A percentile compares a stretch with the other conserved stretches of the same genome.
phyloP scores from a whole-genome alignment of 2,888 invertebrate genomes.

The Odontocerum albicorne region DNA sequence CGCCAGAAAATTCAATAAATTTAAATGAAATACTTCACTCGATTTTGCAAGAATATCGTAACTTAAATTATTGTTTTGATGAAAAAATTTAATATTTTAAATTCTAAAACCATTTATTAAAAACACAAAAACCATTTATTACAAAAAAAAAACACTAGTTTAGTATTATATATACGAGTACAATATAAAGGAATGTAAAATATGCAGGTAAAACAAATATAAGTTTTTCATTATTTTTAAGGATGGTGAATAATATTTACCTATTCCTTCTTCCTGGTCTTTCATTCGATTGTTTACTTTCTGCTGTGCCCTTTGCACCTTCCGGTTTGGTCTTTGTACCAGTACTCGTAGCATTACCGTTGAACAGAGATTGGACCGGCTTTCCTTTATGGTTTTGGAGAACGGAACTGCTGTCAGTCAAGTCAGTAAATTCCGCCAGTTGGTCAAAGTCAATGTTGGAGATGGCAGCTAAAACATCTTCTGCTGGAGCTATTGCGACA shows the following conservation, averaged over 20 bases:
- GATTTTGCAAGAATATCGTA: no score
- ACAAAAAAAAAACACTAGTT: no score
- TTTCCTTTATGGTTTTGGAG: constrained; percentile 8
- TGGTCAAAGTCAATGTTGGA: constrained; percentile 49
- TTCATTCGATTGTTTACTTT: constrained; percentile 3
- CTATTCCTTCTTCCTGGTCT: background rate
- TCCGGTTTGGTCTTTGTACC: background rate
- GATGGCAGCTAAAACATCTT: constrained; percentile 59
- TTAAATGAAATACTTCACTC: no score
- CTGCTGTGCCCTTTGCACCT: background rate
- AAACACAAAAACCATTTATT: no score
- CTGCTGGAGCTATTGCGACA: constrained; percentile 65
- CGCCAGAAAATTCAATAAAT: no score
- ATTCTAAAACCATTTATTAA: no score
- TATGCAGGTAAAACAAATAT: no score
- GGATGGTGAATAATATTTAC: background rate
- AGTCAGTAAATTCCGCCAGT: constrained; percentile 47
- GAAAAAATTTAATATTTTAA: no score
- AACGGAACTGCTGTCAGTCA: constrained; percentile 43
- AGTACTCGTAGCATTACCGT: constrained; percentile 13
- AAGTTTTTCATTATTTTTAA: no score
- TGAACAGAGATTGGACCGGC: constrained; percentile 26
- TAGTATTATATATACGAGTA: no score
- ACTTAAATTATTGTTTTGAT: no score
- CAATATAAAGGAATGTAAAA: no score